Evolutionary conservation across 1,140 invertebrate genomes (phyloP).

Genomic region (Habropoda laboriosa): DNA sequence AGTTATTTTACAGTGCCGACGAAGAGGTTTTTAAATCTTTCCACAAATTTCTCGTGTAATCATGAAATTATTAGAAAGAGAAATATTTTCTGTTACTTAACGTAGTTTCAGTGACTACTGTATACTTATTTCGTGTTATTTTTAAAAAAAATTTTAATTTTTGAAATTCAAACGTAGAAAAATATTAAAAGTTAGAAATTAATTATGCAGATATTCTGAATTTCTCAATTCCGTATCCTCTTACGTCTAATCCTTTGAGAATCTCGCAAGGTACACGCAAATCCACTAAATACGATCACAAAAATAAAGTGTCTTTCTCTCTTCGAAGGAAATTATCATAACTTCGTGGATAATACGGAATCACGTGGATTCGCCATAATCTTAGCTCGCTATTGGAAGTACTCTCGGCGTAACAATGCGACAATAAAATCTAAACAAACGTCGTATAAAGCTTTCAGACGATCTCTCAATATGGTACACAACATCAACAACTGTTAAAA

Average conservation of each 20-base stretch:
- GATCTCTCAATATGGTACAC: slow-evolving; percentile 46
- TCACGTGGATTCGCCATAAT: too few species aligned
- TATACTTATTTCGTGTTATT: too few species aligned
- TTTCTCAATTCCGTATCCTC: neutral
- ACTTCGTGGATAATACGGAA: neutral
- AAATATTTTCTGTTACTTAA: too few species aligned
- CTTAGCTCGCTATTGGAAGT: slow-evolving; percentile 48
- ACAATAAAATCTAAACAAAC: slow-evolving; percentile 57
- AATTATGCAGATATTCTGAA: too few species aligned
- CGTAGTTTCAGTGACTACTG: too few species aligned
- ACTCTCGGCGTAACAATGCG: slow-evolving; percentile 32
- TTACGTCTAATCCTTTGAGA: neutral
- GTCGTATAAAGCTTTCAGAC: slow-evolving; percentile 48
- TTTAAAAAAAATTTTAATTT: too few species aligned
- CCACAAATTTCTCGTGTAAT: too few species aligned
- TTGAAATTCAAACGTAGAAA: too few species aligned
- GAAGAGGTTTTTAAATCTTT: too few species aligned
- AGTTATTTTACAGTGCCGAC: too few species aligned
- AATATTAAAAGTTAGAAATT: too few species aligned
- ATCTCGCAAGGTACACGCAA: neutral
- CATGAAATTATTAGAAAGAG: too few species aligned
- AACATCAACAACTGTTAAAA: slow-evolving; percentile 52
- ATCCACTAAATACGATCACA: neutral
- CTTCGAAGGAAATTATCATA: neutral
- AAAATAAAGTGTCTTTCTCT: neutral